These are phyloP conservation scores for Enteromius mattozi DNA, from an alignment of 2,797 vertebrate genomes.

Conservation along the genomic window DNA sequence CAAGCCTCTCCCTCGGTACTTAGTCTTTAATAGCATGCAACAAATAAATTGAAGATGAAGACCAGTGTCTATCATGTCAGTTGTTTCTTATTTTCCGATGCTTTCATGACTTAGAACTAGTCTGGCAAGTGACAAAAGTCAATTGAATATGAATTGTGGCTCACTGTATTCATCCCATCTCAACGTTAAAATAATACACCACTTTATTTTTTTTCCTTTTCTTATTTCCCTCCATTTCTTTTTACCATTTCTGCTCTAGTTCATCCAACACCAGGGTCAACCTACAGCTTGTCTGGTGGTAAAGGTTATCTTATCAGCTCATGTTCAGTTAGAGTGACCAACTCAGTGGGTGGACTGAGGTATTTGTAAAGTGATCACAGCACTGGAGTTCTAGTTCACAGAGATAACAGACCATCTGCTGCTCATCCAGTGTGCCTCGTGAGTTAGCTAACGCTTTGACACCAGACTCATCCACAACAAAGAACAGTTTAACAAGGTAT, in stretches of 20 bases:
- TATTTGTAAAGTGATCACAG: constrained; percentile 59
- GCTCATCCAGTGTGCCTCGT: constrained; percentile 41
- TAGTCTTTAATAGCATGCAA: constrained; percentile 32
- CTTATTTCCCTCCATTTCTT: background rate
- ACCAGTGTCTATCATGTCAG: background rate
- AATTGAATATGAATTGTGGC: background rate
- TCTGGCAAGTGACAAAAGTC: background rate
- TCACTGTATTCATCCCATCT: background rate
- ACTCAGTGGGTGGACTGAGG: constrained; percentile 58
- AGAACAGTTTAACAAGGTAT: constrained; percentile 17
- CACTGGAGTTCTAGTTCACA: constrained; percentile 69
- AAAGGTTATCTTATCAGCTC: constrained; percentile 63
- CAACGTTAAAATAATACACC: background rate
- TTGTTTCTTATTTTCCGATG: constrained; percentile 3
- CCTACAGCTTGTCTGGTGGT: constrained; percentile 60
- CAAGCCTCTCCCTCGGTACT: constrained; percentile 61
- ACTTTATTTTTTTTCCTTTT: background rate
- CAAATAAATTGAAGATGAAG: constrained; percentile 36
- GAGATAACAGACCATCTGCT: constrained; percentile 79
- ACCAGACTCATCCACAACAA: constrained; percentile 10
- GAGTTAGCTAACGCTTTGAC: constrained; percentile 21
- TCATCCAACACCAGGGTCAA: constrained; percentile 56
- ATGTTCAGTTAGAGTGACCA: constrained; percentile 53
- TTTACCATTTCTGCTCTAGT: constrained; percentile 5
- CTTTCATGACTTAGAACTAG: constrained; percentile 3